phyloP scores from a whole-genome alignment of 2,888 invertebrate species.

The Meliscaeva auricollis region DNA sequence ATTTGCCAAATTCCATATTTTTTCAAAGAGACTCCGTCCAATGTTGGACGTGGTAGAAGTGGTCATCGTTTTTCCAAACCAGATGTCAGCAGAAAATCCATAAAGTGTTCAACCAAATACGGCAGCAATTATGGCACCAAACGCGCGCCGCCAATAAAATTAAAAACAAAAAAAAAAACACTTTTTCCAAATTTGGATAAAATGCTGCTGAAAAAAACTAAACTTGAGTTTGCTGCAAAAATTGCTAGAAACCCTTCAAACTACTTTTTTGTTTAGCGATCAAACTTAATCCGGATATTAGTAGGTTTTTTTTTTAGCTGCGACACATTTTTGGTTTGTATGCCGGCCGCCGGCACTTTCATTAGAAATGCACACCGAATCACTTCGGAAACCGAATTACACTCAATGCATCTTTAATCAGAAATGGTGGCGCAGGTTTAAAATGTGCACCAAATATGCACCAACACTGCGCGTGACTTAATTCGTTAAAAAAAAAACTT shows the following conservation, averaged over 20 bases:
- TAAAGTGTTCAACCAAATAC: slow-evolving; percentile 50
- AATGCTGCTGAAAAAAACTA: slow-evolving; percentile 1
- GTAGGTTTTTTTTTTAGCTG: slow-evolving; percentile 13
- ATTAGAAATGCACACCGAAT: slow-evolving; percentile 60
- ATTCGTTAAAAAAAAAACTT: slow-evolving; percentile 36
- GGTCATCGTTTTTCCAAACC: slow-evolving; percentile 78
- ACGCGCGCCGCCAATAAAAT: not conserved
- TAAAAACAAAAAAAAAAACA: not conserved
- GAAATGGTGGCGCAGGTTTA: not conserved
- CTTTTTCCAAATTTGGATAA: slow-evolving; percentile 32
- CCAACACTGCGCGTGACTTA: slow-evolving; percentile 45
- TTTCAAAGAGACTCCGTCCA: slow-evolving; percentile 79
- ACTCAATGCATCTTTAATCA: slow-evolving; percentile 34
- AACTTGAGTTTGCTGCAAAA: slow-evolving; percentile 34
- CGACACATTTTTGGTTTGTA: not conserved
- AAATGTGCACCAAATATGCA: slow-evolving; percentile 30
- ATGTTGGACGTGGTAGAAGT: slow-evolving; percentile 74
- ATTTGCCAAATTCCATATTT: slow-evolving; percentile 78
- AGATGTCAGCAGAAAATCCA: slow-evolving; percentile 44
- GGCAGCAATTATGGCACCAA: slow-evolving; percentile 6
- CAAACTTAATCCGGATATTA: slow-evolving; percentile 36
- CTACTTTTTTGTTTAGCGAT: slow-evolving; percentile 6
- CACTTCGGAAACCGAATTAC: slow-evolving; percentile 36
- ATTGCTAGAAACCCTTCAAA: slow-evolving; percentile 36
- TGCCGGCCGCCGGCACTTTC: slow-evolving; percentile 51